Conservation (phyloP, 1,140 invertebrate species). For the Drosophila saltans region DNA sequence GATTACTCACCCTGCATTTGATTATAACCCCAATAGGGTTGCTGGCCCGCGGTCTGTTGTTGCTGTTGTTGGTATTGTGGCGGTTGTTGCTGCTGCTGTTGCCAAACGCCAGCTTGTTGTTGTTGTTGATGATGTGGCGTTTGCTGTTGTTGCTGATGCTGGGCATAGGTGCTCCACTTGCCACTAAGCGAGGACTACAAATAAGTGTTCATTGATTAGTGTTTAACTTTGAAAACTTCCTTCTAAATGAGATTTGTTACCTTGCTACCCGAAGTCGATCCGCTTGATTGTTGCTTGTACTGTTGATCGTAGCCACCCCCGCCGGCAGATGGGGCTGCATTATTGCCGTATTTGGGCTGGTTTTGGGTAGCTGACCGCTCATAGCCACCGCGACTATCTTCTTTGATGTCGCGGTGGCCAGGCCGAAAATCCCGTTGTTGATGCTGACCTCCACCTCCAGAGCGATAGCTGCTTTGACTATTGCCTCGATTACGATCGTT, state of each 20-base stretch:
- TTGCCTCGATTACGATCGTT: conserved; percentile 69
- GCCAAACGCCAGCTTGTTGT: conserved; percentile 59
- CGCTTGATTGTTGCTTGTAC: conserved; percentile 70
- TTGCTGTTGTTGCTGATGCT: conserved; percentile 57
- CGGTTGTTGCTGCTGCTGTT: conserved; percentile 59
- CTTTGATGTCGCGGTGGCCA: conserved; percentile 83
- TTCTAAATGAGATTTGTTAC: conserved; percentile 11
- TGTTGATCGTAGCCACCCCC: conserved; percentile 63
- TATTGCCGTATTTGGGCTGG: conserved; percentile 70
- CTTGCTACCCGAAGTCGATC: conserved; percentile 55
- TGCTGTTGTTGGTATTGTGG: conserved; percentile 61
- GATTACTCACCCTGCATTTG: conserved; percentile 73
- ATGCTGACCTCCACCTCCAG: conserved; percentile 65
- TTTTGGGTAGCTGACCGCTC: conserved; percentile 74
- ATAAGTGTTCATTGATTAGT: neutral
- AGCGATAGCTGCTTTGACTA: conserved; percentile 70
- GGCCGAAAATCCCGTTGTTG: conserved; percentile 83
- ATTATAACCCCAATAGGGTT: conserved; percentile 78
- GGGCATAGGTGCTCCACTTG: conserved; percentile 76
- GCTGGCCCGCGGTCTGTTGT: conserved; percentile 62
- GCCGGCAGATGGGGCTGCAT: conserved; percentile 34
- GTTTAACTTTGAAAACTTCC: neutral
- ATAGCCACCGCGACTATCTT: conserved; percentile 84
- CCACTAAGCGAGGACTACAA: conserved; percentile 60
- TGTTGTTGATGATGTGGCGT: conserved; percentile 62